Base-by-base conservation (phyloP, 2,113 vertebrate genomes). In the Pavo muticus region DNA sequence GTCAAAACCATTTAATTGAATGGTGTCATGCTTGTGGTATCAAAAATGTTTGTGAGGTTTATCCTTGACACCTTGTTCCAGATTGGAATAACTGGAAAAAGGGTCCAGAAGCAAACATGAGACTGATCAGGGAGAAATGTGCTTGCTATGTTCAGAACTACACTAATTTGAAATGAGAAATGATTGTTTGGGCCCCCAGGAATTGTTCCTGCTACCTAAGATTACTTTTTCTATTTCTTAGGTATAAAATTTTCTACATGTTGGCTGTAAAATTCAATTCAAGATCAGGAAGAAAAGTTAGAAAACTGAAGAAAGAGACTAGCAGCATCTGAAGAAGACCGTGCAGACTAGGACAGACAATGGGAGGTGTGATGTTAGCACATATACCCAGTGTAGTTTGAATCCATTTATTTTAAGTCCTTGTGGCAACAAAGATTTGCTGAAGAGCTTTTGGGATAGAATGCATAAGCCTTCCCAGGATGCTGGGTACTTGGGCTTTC, bases 331-430 rank as follows among this genome's bases (percentile, higher is more conserved):
- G 37, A 59, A 83, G 68, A 24, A 80, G 27, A 20, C 14, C 67
- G 32, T 75, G 18, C 10, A 21, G 39, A 7, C 30, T 70, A 24
- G 48, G n/a, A 42, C 8, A 48, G 67, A 61, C n/a, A 30, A 17
- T 0, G 0, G 20, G 54, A 94, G 3, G 40, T 79, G 45, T 54
- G 30, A 19, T 67, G 5, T 59, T 76, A 44, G n/a, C 2, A 0
- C 29, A 4, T 39, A 39, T 40, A 65, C 16, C 16, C 4, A 1
- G 37, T 23, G 37, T 83, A 70, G 24, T 60, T 80, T 88, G 69
- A 80, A 67, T 77, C 83, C 0, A 23, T 80, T 70, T 83, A 4
- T 83, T 93, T 91, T 50, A 50, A 52, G 29, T 73, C 14, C 37
- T 24, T 2, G 13, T 63, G 64, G 25, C n/a, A 82, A 20, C 52